A percentile compares a stretch with the other conserved stretches of the same genome.
Evolutionary conservation across 2,888 invertebrate species (phyloP).

Genomic region (Pachycephus smyrnensis): DNA sequence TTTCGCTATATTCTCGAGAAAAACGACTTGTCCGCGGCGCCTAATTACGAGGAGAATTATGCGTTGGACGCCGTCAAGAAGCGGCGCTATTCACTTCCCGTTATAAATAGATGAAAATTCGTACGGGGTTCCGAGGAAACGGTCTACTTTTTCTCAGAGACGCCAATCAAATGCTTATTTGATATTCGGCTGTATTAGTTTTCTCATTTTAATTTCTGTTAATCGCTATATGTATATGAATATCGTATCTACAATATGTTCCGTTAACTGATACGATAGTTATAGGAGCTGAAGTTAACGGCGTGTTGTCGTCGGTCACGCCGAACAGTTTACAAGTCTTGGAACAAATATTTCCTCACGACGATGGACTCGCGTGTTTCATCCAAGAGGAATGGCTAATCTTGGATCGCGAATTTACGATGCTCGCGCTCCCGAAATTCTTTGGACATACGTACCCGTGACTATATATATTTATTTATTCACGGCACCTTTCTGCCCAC

Average conservation of each 20-base stretch:
- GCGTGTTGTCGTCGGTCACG: background rate
- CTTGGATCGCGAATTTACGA: background rate
- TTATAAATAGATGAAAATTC: background rate
- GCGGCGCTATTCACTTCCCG: background rate
- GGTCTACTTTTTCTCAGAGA: background rate
- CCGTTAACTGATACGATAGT: background rate
- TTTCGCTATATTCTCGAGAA: background rate
- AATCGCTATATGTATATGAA: background rate
- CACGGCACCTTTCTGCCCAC: background rate
- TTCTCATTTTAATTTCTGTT: background rate
- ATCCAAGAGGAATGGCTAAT: background rate
- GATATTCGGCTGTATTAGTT: background rate
- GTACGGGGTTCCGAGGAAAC: background rate
- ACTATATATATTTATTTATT: background rate
- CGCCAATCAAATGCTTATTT: background rate
- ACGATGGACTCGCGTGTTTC: background rate
- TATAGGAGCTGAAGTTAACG: background rate
- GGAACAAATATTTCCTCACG: background rate
- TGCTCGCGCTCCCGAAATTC: background rate
- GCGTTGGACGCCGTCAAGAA: background rate
- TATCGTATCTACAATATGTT: too few species aligned
- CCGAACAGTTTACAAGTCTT: background rate
- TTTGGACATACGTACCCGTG: background rate
- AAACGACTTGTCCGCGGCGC: background rate
- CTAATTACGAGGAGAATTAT: background rate